Evolutionary conservation across 2,888 invertebrate genomes (phyloP).

Genomic region (Caenorhabditis virilis): DNA sequence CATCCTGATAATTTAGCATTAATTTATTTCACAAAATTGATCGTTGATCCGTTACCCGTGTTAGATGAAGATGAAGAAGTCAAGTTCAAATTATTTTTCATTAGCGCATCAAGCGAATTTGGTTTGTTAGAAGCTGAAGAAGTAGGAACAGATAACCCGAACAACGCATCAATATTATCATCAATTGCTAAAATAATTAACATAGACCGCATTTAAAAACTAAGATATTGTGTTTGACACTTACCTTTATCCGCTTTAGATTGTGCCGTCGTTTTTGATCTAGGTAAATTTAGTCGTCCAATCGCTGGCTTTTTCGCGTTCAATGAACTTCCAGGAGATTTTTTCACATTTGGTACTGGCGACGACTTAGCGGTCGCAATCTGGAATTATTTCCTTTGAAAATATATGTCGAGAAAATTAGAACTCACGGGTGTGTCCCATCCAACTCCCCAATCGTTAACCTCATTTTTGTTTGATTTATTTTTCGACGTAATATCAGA

Average conservation of each 20-base stretch:
- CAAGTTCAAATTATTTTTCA: constrained; percentile 7
- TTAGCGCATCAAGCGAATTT: constrained; percentile 19
- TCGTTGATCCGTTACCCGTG: no score
- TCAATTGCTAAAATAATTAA: constrained; percentile 30
- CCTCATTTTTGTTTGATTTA: no score
- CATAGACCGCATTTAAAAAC: no score
- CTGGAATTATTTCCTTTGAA: constrained; percentile 3
- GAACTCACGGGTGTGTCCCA: constrained; percentile 33
- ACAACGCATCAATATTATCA: constrained; percentile 40
- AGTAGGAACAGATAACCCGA: constrained; percentile 17
- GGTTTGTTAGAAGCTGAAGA: constrained; percentile 4
- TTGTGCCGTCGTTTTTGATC: no score
- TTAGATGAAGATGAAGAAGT: constrained; percentile 10
- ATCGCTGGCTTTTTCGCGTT: constrained; percentile 5
- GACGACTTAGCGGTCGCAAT: constrained; percentile 31
- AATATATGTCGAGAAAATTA: not conserved
- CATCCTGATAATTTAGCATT: no score
- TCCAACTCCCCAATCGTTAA: constrained; percentile 39
- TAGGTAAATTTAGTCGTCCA: constrained; percentile 23
- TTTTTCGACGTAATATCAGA: constrained; percentile 21
- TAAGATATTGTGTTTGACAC: no score
- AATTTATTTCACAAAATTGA: no score
- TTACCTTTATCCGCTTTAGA: no score
- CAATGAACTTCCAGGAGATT: constrained; percentile 5
- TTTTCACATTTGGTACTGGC: constrained; percentile 17